These are phyloP conservation scores for Chascanopsetta lugubris DNA, from an alignment of 2,113 vertebrate genomes.

Conservation along the genomic window DNA sequence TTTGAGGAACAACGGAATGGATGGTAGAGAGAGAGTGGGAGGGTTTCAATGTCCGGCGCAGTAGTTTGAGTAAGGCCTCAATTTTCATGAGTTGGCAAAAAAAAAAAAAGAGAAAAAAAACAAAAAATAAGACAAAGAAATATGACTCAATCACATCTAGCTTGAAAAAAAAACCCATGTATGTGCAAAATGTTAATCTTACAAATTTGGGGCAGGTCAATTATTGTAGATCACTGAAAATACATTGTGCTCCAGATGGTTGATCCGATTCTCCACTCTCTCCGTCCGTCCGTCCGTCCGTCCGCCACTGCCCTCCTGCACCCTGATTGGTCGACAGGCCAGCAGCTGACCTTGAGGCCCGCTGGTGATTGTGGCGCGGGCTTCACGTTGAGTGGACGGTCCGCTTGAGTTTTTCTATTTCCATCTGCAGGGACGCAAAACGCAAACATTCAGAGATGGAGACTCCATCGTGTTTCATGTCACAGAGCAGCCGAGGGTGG, in stretches of 20 bases:
- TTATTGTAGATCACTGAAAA: slow-evolving; percentile 54
- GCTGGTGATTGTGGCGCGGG: background rate
- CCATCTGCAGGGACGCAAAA: slow-evolving; percentile 80
- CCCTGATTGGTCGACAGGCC: slow-evolving; percentile 35
- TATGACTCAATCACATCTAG: slow-evolving; percentile 75
- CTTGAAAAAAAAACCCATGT: slow-evolving; percentile 66
- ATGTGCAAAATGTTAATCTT: slow-evolving; percentile 83
- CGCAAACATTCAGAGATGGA: background rate
- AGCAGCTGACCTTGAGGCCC: slow-evolving; percentile 43
- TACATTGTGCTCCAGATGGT: slow-evolving; percentile 52
- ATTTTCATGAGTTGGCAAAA: slow-evolving; percentile 86
- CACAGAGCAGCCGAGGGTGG: background rate
- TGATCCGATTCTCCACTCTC: slow-evolving; percentile 21
- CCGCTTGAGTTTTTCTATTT: slow-evolving; percentile 94
- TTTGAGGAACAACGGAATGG: slow-evolving; percentile 26
- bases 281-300: slow-evolving; percentile 1
- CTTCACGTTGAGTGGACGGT: slow-evolving; percentile 85
- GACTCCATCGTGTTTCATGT: background rate
- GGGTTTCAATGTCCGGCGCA: slow-evolving; percentile 87
- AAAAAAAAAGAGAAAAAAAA: slow-evolving; percentile 72
- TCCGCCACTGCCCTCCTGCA: slow-evolving; percentile 3
- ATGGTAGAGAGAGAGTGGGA: slow-evolving; percentile 62
- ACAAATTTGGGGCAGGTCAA: slow-evolving; percentile 77
- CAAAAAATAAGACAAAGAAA: slow-evolving; percentile 76
- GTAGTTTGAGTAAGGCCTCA: slow-evolving; percentile 93